Percentiles rank a stretch among this genome's conserved stretches.
phyloP scores from a whole-genome alignment of 92 coral and sea anemone species.

The Parazoanthus darwini region DNA sequence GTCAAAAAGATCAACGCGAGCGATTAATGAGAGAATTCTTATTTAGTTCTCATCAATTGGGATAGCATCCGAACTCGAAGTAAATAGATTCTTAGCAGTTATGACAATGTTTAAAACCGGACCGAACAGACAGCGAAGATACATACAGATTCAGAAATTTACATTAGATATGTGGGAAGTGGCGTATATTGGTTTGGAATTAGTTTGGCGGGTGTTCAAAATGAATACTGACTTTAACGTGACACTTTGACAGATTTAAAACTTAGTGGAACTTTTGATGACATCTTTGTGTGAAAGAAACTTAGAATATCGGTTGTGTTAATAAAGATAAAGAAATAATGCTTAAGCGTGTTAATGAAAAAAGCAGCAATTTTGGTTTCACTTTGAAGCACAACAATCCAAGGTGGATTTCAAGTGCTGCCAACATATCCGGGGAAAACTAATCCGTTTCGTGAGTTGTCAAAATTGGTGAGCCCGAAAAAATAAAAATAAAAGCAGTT shows the following conservation, averaged over 20 bases:
- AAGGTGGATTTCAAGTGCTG: background rate
- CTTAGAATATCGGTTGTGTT: background rate
- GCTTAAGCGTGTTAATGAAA: constrained; percentile 6
- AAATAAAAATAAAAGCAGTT: no score
- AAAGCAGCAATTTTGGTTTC: background rate
- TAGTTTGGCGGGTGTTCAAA: constrained; percentile 30
- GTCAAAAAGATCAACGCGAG: constrained; percentile 8
- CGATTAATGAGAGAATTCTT: background rate
- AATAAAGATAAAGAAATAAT: constrained; percentile 4
- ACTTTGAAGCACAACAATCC: background rate
- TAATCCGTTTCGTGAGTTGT: background rate
- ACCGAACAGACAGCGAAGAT: background rate
- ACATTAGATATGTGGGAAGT: constrained; percentile 3
- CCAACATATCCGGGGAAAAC: background rate
- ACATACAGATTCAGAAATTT: background rate
- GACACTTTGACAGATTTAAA: constrained; percentile 32
- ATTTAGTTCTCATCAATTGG: background rate
- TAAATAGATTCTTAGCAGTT: background rate
- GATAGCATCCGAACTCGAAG: constrained; percentile 9
- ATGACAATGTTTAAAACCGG: background rate
- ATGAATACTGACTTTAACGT: constrained; percentile 23
- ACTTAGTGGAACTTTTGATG: background rate
- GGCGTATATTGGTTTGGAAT: constrained; percentile 4
- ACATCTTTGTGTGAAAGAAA: constrained; percentile 34
- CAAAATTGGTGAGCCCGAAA: background rate